Percentiles rank a stretch among this genome's conserved stretches.
These are phyloP conservation scores for Drosophila nigromelanica DNA, from an alignment of 1,140 invertebrate genomes.

Conservation along the genomic window DNA sequence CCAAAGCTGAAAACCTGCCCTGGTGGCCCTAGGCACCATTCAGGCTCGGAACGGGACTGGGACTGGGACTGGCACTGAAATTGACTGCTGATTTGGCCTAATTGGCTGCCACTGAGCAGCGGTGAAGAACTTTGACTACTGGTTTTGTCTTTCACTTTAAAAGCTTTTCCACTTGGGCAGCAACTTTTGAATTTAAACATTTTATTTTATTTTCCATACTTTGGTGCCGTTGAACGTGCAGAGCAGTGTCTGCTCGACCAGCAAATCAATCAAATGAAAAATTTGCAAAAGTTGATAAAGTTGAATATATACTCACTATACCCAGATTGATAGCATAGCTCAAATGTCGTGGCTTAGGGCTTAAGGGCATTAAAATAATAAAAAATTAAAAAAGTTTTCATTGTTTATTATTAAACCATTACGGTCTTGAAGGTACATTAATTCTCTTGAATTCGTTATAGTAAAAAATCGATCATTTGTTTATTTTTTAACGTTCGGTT, in stretches of 20 bases:
- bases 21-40: slow-evolving; percentile 25
- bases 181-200: slow-evolving; percentile 22
- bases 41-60: neutral
- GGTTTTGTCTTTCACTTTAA: slow-evolving; percentile 22
- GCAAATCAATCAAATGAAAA: neutral
- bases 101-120: slow-evolving; percentile 53
- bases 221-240: neutral
- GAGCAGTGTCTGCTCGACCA: neutral
- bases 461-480: too few relatives aligned
- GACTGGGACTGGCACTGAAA: slow-evolving; percentile 18
- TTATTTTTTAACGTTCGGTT: too few relatives aligned
- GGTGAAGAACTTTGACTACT: slow-evolving; percentile 22
- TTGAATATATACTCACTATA: neutral
- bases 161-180: slow-evolving; percentile 9
- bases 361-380: neutral
- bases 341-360: neutral
- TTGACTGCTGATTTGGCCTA: slow-evolving; percentile 41
- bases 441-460: too few relatives aligned
- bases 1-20: slow-evolving; percentile 27
- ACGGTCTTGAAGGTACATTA: too few relatives aligned
- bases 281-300: neutral
- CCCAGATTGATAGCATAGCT: neutral
- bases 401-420: neutral
- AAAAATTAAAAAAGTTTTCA: neutral
- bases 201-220: slow-evolving; percentile 9